A percentile compares a stretch with the other conserved stretches of the same genome.
Conservation (phyloP, 1,140 invertebrate genomes). For the Holcopasites calliopsidis region DNA sequence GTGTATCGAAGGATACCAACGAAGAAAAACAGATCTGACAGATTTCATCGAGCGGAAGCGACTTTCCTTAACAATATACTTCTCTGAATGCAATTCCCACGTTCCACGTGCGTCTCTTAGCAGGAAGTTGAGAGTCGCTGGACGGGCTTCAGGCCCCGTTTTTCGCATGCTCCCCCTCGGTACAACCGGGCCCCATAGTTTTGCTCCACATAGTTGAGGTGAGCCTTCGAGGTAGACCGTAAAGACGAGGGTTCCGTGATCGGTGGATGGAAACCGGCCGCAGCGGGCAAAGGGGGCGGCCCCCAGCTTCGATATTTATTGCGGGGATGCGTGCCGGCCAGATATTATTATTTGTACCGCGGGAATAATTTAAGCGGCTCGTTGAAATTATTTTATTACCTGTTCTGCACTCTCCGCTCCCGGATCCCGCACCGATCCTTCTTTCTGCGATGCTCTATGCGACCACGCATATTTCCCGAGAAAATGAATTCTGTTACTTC, state of each 20-base stretch:
- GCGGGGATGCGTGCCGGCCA: slow-evolving; percentile 73
- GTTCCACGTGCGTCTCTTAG: slow-evolving; percentile 16
- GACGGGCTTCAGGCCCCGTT: slow-evolving; percentile 47
- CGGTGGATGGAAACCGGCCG: slow-evolving; percentile 47
- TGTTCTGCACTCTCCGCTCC: slow-evolving; percentile 72
- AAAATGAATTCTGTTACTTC: no score
- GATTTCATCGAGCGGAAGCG: slow-evolving; percentile 23
- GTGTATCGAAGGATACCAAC: not conserved
- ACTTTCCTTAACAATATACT: slow-evolving; percentile 1
- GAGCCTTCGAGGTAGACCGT: slow-evolving; percentile 50
- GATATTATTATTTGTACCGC: slow-evolving; percentile 78
- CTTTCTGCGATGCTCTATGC: slow-evolving; percentile 11
- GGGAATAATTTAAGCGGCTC: slow-evolving; percentile 77
- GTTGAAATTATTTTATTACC: slow-evolving; percentile 79
- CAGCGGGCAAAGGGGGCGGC: slow-evolving; percentile 32
- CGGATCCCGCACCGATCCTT: slow-evolving; percentile 57
- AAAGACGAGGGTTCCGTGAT: slow-evolving; percentile 55
- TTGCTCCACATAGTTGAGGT: slow-evolving; percentile 70
- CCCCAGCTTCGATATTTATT: slow-evolving; percentile 73
- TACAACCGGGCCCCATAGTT: slow-evolving; percentile 45
- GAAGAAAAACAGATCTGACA: not conserved
- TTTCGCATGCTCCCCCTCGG: slow-evolving; percentile 56
- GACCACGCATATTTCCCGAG: not conserved
- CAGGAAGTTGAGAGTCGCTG: slow-evolving; percentile 56
- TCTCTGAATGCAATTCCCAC: slow-evolving; percentile 48